phyloP scores from a whole-genome alignment of 2,797 vertebrate genomes.

The Bucorvus abyssinicus region DNA sequence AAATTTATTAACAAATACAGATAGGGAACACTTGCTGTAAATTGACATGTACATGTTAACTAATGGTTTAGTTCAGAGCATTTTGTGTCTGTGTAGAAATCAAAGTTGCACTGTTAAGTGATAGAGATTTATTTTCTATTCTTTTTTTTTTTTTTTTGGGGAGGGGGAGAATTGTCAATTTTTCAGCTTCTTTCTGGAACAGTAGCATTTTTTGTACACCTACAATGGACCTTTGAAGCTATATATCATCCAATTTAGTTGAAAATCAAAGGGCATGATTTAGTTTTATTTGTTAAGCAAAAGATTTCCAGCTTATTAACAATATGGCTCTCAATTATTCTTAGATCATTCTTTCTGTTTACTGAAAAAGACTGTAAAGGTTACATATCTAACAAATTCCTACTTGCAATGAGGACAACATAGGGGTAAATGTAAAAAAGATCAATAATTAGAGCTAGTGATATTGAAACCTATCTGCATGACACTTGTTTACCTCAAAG shows the following conservation, averaged over 20 bases:
- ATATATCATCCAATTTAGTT: not conserved
- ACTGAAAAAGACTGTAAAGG: not conserved
- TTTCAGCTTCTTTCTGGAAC: not conserved
- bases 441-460: not conserved
- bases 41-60: not conserved
- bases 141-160: not conserved
- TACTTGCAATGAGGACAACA: not conserved
- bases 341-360: not conserved
- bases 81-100: not conserved
- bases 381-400: not conserved
- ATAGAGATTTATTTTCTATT: not conserved
- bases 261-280: not conserved
- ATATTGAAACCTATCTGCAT: not conserved
- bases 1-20: not conserved
- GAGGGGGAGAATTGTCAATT: not conserved
- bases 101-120: not conserved
- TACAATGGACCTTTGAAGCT: not conserved
- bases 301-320: not conserved
- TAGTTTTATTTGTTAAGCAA: not conserved
- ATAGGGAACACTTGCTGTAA: not conserved
- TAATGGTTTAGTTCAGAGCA: not conserved
- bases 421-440: not conserved
- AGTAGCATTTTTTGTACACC: not conserved
- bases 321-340: not conserved
- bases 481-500: constrained; percentile 25